Evolutionary conservation across 2,888 invertebrate genomes (phyloP).

Genomic region (Invenusta paracnida): DNA sequence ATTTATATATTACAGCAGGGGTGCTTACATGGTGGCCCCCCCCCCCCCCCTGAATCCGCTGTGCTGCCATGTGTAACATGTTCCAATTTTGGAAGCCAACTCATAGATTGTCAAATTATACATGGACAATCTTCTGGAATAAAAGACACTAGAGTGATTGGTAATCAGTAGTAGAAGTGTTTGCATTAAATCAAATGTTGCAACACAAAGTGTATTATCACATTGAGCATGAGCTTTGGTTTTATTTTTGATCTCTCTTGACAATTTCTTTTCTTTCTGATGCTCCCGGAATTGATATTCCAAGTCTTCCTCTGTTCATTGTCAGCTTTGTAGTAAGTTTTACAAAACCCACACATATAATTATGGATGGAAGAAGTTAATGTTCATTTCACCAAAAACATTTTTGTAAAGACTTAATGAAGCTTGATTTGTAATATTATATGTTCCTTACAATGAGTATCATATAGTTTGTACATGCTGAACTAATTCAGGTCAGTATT

Average conservation of each 20-base stretch:
- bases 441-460: conserved; percentile 10
- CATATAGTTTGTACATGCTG: background rate
- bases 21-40: too few species aligned
- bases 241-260: background rate
- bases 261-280: background rate
- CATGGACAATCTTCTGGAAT: background rate
- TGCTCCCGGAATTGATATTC: background rate
- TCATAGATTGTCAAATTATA: background rate
- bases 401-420: conserved; percentile 5
- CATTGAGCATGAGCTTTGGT: conserved; percentile 12
- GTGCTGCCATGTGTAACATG: background rate
- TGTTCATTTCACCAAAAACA: background rate
- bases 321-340: conserved; percentile 14
- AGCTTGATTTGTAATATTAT: conserved; percentile 17
- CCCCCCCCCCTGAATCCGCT: too few species aligned
- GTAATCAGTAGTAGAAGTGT: background rate
- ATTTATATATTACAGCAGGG: too few species aligned
- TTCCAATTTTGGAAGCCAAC: background rate
- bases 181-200: conserved; percentile 23
- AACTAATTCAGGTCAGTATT: background rate
- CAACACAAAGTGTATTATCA: conserved; percentile 26
- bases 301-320: conserved; percentile 11
- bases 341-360: conserved; percentile 29
- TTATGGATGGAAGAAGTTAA: conserved; percentile 32
- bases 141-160: background rate